Evolutionary conservation across 2,113 vertebrate species (phyloP).

Genomic region (Macroglossus sobrinus): DNA sequence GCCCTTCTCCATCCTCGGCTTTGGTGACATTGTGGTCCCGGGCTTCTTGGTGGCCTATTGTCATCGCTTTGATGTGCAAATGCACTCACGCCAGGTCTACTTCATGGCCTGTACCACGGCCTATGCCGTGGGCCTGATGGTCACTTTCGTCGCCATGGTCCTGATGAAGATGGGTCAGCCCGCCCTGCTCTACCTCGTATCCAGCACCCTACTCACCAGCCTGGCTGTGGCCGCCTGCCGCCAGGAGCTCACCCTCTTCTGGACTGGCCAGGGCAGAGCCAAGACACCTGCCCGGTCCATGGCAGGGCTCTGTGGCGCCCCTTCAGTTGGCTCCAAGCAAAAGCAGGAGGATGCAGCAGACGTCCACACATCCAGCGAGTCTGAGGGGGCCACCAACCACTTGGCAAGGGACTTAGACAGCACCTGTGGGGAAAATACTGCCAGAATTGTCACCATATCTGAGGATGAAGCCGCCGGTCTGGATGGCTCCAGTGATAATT

Average conservation of each 20-base stretch:
- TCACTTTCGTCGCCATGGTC: constrained; percentile 86
- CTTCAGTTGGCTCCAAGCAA: background rate
- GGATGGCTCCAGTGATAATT: constrained; percentile 8
- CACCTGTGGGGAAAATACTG: background rate
- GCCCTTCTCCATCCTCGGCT: constrained; percentile 87
- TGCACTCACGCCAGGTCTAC: constrained; percentile 83
- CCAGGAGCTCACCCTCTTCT: constrained; percentile 86
- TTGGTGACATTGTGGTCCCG: constrained; percentile 88
- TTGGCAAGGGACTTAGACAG: background rate
- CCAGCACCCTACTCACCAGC: constrained; percentile 89
- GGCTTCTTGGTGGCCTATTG: constrained; percentile 88
- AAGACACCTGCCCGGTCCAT: constrained; percentile 43
- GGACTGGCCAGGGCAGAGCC: constrained; percentile 86
- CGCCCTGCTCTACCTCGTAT: constrained; percentile 89
- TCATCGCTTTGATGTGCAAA: constrained; percentile 88
- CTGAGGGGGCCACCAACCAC: background rate
- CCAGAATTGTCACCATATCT: background rate
- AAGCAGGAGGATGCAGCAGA: background rate
- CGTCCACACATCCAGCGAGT: fast-evolving
- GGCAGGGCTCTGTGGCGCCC: constrained; percentile 26
- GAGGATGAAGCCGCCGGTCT: background rate
- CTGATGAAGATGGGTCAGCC: constrained; percentile 89
- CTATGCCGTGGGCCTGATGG: constrained; percentile 84
- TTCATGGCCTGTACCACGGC: constrained; percentile 88
- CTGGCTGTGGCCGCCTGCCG: constrained; percentile 85